Base-by-base conservation (phyloP, 2,888 invertebrate species). In the Calameuta pallipes region DNA sequence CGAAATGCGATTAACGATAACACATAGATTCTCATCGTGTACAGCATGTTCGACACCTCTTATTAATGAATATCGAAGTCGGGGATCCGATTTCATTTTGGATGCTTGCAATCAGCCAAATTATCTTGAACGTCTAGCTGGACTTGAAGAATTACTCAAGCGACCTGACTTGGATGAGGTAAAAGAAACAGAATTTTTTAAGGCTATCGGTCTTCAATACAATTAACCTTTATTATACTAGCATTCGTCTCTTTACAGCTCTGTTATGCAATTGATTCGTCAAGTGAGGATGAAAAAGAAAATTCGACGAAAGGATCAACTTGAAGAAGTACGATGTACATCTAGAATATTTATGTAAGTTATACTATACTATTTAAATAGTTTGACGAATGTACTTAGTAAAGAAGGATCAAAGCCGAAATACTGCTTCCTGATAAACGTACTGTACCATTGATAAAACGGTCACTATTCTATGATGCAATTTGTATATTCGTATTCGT, bases 11-110 rank as follows among this genome's bases (percentile, higher is more conserved):
- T 91, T 96, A 77, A 98, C 98, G 0, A 96, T 97, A 1, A 97
- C 97, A 71, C 93, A 94, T 76, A 95, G 97, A 85, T 99, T 98
- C 93, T 94, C 94, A 77, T 96, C 97, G 83, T 99, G 99, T 89
- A 97, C 98, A 73, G 99, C 98, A 0, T 99, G 99, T 89, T 98
- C 98, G 0, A 92, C 80, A 31, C 89, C 91, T 31, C 75, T 91
- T 9, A 86, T 91, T 84, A 86, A 83, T 84, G 93, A 91, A 78
- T 92, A 91, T 80, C 83, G 83, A 75, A 82, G 80, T 3, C 86
- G 89, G 3, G 93, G 94, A 4, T 92, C 93, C 82, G 90, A 92
- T 4, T 95, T 95, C 85, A 87, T 95, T 75, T 83, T 94, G 69
- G 92, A 93, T 80, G 94, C 93, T 0, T 94, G 94, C 85, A 94